Base-by-base conservation (phyloP, 2,888 invertebrate species). In the Apamea anceps region DNA sequence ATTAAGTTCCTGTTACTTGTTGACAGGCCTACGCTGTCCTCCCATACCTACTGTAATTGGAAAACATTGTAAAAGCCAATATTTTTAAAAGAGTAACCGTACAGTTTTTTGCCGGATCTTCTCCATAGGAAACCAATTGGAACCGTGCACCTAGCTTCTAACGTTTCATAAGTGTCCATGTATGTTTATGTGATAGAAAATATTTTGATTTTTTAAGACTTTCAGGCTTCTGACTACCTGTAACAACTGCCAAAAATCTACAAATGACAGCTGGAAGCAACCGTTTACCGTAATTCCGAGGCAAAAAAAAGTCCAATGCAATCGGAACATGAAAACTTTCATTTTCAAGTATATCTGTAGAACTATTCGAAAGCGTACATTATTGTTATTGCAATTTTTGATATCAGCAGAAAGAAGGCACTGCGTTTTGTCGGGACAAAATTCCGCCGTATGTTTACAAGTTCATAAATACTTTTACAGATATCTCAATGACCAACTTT, bases 391-490 rank as follows among this genome's bases (percentile, higher is more conserved):
- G 28, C 51, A 45, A n/a, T 15, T 81, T 15, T 18, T 37, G 1
- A 37, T 6, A 48, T 10, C 8, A 18, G 10, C 28, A 18, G 28
- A 73, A 73, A 18, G 28, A 73, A 73, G 28, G 7, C 18, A 10
- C n/a, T 5, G 18, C 2, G 7, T 28, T 62, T 28, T 10, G 25
- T 42, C 28, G 4, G 54, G 28, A 60, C 57, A 28, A 8, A 13
- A n/a, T 28, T 60, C 25, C 4, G 18, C 60, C 32, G 5, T 48
- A 21, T 10, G 13, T 42, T 62, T 42, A 62, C 82, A 79, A 45
- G 2, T 62, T n/a, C 3, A 32, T 57, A 79, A 37, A 37, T 48
- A 83, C 65, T 65, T 76, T 48, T 65, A 28, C 84, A 79, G 48
- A 83, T 60, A 45, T 67, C n/a, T 18, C 60, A 84, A 54, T 28